These are phyloP conservation scores for Phrynocephalus versicolor DNA, from an alignment of 2,113 vertebrate genomes.

Conservation along the genomic window DNA sequence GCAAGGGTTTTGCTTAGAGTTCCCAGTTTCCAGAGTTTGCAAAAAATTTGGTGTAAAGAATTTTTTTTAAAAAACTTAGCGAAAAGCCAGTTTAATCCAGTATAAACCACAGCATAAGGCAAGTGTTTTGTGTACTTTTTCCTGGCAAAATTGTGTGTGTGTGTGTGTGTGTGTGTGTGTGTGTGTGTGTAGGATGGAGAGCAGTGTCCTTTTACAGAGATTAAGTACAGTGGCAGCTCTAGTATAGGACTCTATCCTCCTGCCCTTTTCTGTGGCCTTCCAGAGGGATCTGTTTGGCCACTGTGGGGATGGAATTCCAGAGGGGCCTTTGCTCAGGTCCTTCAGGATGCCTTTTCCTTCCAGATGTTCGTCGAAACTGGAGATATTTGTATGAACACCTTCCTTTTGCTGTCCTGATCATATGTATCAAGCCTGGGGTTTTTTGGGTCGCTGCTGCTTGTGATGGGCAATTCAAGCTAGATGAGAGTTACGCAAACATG, in stretches of 20 bases:
- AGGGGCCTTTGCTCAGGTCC: neutral
- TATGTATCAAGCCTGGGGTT: neutral
- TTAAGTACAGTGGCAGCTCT: neutral
- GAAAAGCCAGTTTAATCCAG: neutral
- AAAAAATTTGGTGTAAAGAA: neutral
- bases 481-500: neutral
- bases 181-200: too few species aligned
- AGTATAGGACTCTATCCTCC: neutral
- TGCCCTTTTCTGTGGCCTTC: neutral
- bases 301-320: neutral
- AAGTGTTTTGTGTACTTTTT: neutral
- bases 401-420: rapidly evolving
- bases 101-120: neutral
- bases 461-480: neutral
- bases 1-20: neutral
- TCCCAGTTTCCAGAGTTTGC: neutral
- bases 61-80: neutral
- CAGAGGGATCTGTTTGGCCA: neutral
- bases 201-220: neutral
- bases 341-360: neutral
- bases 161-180: too few species aligned
- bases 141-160: neutral
- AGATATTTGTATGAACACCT: neutral
- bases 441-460: neutral
- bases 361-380: neutral